These are phyloP conservation scores for Lithophane leautieri DNA, from an alignment of 2,888 invertebrate species.

Conservation along the genomic window DNA sequence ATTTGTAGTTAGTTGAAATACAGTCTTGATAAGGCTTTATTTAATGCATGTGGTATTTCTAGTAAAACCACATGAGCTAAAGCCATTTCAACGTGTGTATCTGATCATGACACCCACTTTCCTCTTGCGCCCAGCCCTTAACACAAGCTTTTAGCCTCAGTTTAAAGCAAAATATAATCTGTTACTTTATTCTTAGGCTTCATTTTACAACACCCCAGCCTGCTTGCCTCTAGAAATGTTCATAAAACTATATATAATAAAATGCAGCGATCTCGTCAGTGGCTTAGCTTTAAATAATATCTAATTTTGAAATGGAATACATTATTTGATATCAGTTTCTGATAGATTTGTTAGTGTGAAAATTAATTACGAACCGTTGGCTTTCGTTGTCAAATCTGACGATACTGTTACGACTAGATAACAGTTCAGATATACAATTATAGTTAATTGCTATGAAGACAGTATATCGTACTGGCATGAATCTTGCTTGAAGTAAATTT, in stretches of 20 bases:
- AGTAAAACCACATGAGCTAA: constrained; percentile 14
- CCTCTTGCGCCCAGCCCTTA: not conserved
- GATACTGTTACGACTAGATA: constrained; percentile 6
- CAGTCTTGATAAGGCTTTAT: not conserved
- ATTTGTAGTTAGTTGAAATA: no score
- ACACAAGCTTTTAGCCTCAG: not conserved
- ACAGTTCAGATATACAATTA: constrained; percentile 17
- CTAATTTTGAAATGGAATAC: constrained; percentile 39
- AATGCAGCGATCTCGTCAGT: constrained; percentile 20
- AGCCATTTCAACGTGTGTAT: constrained; percentile 51
- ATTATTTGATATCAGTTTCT: constrained; percentile 40
- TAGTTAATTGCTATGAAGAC: constrained; percentile 1
- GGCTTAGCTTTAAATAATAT: constrained; percentile 35
- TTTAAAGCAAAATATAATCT: constrained; percentile 69
- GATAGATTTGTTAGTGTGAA: constrained; percentile 37
- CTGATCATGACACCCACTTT: constrained; percentile 26
- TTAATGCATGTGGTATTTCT: not conserved
- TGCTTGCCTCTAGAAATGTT: constrained; percentile 1
- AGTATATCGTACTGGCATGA: not conserved
- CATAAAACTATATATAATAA: constrained; percentile 21
- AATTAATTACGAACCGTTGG: constrained; percentile 41
- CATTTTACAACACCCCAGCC: constrained; percentile 64
- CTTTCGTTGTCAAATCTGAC: constrained; percentile 28
- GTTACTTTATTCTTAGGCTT: constrained; percentile 63
- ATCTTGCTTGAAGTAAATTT: not conserved